Conservation (phyloP, 1,140 invertebrate genomes). For the Ceratitis capitata region DNA sequence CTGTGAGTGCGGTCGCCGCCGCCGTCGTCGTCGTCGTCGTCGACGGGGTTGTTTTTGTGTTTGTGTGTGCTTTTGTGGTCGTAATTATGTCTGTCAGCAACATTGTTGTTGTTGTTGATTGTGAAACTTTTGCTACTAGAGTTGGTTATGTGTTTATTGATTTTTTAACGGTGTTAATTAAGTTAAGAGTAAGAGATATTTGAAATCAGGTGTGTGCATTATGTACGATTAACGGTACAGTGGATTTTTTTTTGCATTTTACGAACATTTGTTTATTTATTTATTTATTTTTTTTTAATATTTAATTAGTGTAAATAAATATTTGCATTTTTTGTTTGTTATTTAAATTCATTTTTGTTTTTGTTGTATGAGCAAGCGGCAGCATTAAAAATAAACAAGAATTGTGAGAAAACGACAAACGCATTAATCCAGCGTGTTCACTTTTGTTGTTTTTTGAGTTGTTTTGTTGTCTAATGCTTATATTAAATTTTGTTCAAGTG, state of each 20-base stretch:
- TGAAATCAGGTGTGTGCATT: background rate
- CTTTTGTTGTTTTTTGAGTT: background rate
- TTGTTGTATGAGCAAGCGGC: background rate
- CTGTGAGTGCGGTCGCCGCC: background rate
- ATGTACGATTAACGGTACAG: background rate
- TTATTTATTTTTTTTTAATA: background rate
- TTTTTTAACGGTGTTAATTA: conserved; percentile 13
- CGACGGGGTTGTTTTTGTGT: background rate
- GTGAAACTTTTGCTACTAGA: background rate
- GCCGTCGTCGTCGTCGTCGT: background rate
- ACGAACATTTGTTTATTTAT: background rate
- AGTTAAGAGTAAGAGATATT: background rate
- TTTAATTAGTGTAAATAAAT: background rate
- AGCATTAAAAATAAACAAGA: conserved; percentile 35
- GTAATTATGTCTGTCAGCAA: background rate
- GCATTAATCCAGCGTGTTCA: conserved; percentile 36
- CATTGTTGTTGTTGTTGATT: background rate
- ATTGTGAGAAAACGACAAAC: conserved; percentile 34
- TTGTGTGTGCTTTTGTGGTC: background rate
- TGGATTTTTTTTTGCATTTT: no score
- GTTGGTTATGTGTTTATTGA: conserved; percentile 43
- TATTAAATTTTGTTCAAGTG: background rate
- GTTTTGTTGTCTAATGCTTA: background rate
- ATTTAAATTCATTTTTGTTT: background rate
- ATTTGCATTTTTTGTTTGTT: background rate